Conservation (phyloP, 2,113 vertebrate species). For the Martes martes region DNA sequence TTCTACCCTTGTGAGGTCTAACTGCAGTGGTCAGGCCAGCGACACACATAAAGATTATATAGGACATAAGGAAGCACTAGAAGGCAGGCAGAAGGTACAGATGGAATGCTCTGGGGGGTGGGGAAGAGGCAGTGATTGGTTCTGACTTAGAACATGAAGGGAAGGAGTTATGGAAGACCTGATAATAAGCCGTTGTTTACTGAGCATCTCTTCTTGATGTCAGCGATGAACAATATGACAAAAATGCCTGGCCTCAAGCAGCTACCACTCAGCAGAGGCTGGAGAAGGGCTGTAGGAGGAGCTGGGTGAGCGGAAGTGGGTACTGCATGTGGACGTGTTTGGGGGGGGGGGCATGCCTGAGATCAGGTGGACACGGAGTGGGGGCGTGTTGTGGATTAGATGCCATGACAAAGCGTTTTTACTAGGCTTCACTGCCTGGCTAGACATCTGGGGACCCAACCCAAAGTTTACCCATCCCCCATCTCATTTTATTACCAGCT, state of each 20-base stretch:
- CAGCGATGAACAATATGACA: not conserved
- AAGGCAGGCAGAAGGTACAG: not conserved
- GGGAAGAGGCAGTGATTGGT: not conserved
- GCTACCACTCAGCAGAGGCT: not conserved
- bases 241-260: not conserved
- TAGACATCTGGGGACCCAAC: not conserved
- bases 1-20: not conserved
- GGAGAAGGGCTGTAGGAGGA: not conserved
- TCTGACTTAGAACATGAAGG: not conserved
- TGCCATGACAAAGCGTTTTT: not conserved
- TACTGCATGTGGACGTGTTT: accelerated
- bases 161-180: not conserved
- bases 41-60: not conserved
- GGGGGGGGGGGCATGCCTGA: not conserved
- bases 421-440: not conserved
- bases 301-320: not conserved
- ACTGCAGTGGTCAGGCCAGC: not conserved
- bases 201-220: not conserved
- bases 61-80: not conserved
- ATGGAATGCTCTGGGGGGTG: not conserved
- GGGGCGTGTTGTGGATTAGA: not conserved
- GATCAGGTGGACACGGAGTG: not conserved
- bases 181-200: not conserved
- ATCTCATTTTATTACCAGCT: not conserved
- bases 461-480: no score